Conservation (phyloP, 2,113 vertebrate species). For the Eclectus roratus region DNA sequence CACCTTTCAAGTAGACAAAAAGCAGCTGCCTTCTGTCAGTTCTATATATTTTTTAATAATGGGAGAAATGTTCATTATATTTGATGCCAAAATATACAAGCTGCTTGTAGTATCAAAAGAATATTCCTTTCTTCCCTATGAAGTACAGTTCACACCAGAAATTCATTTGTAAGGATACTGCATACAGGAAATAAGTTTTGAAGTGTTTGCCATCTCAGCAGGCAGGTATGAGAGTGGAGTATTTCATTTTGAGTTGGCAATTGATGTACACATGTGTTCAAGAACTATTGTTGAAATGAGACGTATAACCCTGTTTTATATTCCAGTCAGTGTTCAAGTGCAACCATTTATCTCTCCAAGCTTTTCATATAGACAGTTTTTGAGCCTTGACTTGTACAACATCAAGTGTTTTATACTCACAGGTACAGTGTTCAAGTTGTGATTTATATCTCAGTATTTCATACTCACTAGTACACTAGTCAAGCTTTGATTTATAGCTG, state of each 20-base stretch:
- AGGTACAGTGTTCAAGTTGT: conserved; percentile 37
- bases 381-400: conserved; percentile 26
- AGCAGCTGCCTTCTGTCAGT: neutral
- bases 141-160: neutral
- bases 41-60: neutral
- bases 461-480: neutral
- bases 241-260: neutral
- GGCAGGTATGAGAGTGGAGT: neutral
- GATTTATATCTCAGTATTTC: conserved; percentile 53
- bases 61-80: neutral
- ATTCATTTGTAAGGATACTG: neutral
- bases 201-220: neutral
- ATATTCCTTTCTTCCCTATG: neutral
- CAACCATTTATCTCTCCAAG: conserved; percentile 45
- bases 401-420: conserved; percentile 58
- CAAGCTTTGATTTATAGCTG: conserved; percentile 40
- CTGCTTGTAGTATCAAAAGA: neutral
- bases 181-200: neutral
- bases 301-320: neutral
- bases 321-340: conserved; percentile 10
- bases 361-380: conserved; percentile 15
- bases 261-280: neutral
- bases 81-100: neutral
- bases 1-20: neutral
- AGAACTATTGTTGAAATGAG: neutral